Evolutionary conservation across 2,113 vertebrate species (phyloP), one percentile per base, ranked within the genome.

Genomic region (Arizona elegans): DNA sequence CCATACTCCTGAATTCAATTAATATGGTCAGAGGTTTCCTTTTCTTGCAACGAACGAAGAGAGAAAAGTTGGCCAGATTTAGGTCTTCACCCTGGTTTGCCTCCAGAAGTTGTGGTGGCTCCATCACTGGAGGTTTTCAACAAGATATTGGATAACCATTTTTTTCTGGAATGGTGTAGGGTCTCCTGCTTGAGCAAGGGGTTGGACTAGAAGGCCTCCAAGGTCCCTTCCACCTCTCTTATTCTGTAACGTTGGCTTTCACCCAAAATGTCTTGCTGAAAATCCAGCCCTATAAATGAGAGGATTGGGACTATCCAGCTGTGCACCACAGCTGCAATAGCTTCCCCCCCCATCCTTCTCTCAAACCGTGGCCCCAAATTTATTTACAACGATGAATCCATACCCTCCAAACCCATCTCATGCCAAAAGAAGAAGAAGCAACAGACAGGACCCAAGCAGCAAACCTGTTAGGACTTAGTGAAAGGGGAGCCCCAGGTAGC

Each of bases 401-500:
- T 43, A 29, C 50, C 13, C 1, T 21, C 53, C 90, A 5, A 59
- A 93, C 95, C 55, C 47, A 91, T 81, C 29, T 54, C 75, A 24
- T 86, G 43, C 5, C 52, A 52, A 94, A 59, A 15, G 43, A 47
- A 47, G 33, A 59, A 52, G 75, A 29, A 21, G 6, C 91, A 26
- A 29, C 53, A 21, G 26, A 52, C 90, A 96, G 86, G 5, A 50
- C 21, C 38, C 24, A 96, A 95, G 53, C 23, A 91, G 70, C 33
- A 93, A 92, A 38, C 29, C 26, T 65, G 90, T 92, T 19, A 0
- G 88, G 23, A 88, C 1, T 90, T 56, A 43, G 33, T 90, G 10
- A 10, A 86, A 10, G 55, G 50, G 93, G n/a, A 26, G 92, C 6
- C 15, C 7, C n/a, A 8, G 15, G 70, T 8, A 81, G 15, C 7